Evolutionary conservation across 2,888 invertebrate species (phyloP).

Genomic region (Cryptophagus acutangulus): DNA sequence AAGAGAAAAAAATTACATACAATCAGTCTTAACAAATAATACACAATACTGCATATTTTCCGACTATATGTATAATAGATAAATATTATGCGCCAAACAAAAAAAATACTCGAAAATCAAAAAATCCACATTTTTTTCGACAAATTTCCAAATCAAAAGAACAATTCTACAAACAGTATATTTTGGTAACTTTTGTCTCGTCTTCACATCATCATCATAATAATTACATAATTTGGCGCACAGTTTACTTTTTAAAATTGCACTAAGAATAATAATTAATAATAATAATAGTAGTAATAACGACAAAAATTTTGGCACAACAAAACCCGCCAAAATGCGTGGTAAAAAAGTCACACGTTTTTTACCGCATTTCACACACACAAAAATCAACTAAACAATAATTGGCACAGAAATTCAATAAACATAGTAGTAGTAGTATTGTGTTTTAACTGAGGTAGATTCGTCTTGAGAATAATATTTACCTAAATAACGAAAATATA

Average conservation of each 20-base stretch:
- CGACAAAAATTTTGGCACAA: constrained; percentile 21
- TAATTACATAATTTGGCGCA: constrained; percentile 12
- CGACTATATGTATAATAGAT: constrained; percentile 4
- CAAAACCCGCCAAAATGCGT: constrained; percentile 3
- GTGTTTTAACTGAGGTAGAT: constrained; percentile 46
- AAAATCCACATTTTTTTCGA: constrained; percentile 15
- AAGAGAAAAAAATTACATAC: constrained; percentile 23
- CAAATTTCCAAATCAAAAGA: constrained; percentile 29
- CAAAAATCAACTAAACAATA: constrained; percentile 30
- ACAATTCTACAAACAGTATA: constrained; percentile 26
- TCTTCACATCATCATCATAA: constrained; percentile 3
- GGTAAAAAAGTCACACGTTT: background rate
- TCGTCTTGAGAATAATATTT: constrained; percentile 42
- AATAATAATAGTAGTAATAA: too few relatives aligned
- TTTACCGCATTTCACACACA: too few relatives aligned
- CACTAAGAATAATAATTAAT: constrained; percentile 20
- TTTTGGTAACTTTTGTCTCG: constrained; percentile 32
- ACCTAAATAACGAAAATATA: constrained; percentile 36
- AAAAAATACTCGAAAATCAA: constrained; percentile 19
- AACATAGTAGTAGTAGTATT: background rate
- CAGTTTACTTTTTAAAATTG: constrained; percentile 16
- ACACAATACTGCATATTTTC: constrained; percentile 30
- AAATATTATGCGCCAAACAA: constrained; percentile 10
- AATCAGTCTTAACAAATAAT: constrained; percentile 46
- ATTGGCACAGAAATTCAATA: constrained; percentile 4